A percentile compares a stretch with the other conserved stretches of the same genome.
Conservation (phyloP, 2,888 invertebrate genomes). For the Tipula helvola region DNA sequence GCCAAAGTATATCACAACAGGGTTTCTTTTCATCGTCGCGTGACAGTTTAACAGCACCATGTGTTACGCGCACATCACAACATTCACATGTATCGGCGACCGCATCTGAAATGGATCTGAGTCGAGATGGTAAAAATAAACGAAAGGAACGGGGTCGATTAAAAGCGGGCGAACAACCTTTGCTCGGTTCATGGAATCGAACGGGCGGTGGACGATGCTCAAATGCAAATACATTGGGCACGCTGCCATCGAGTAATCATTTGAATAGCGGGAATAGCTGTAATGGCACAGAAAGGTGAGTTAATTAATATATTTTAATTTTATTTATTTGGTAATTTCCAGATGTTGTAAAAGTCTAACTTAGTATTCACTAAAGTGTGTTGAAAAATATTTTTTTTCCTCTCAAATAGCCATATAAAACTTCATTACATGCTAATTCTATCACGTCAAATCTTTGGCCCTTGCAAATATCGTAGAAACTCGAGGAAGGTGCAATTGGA, state of each 20-base stretch:
- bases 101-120: constrained; percentile 62
- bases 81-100: constrained; percentile 43
- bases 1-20: constrained; percentile 41
- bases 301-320: background rate
- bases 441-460: no score
- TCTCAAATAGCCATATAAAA: no score
- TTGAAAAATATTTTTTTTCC: no score
- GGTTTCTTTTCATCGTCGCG: constrained; percentile 58
- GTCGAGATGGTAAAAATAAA: constrained; percentile 49
- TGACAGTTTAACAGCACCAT: constrained; percentile 59
- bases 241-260: constrained; percentile 46
- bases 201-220: constrained; percentile 39
- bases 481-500: no score
- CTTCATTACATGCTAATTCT: no score
- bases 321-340: no score
- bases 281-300: constrained; percentile 55
- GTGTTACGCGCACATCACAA: constrained; percentile 45
- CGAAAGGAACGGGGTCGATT: constrained; percentile 51
- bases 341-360: no score
- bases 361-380: no score
- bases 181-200: constrained; percentile 55
- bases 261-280: constrained; percentile 47
- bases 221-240: constrained; percentile 39
- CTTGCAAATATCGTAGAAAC: no score
- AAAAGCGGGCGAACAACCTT: constrained; percentile 62